Conservation (phyloP, 2,113 vertebrate species). For the Nesogale talazaci region DNA sequence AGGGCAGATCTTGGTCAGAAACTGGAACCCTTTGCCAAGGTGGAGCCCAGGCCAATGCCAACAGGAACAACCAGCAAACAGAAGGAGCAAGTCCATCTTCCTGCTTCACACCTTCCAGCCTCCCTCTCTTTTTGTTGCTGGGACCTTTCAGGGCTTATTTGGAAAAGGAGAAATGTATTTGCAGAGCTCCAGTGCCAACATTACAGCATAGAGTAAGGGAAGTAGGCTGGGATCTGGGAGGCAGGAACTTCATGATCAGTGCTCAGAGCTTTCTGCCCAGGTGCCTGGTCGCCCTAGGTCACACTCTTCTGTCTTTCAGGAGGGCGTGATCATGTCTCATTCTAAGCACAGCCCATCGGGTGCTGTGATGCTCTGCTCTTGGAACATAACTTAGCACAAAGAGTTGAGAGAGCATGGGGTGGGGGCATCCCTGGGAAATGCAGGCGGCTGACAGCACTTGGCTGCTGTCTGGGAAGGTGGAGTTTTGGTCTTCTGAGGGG, state of each 20-base stretch:
- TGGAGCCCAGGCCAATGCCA: not conserved
- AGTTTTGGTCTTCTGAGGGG: not conserved
- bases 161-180: not conserved
- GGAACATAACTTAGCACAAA: not conserved
- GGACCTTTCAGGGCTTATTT: not conserved
- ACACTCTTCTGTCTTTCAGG: not conserved
- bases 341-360: not conserved
- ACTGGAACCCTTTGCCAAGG: too few relatives aligned
- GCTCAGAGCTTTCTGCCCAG: not conserved
- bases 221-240: not conserved
- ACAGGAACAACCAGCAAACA: not conserved
- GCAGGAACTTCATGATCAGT: not conserved
- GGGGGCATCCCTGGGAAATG: not conserved
- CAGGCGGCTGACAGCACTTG: not conserved
- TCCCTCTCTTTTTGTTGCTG: not conserved
- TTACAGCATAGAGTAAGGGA: not conserved
- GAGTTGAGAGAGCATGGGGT: not conserved
- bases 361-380: not conserved
- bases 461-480: not conserved
- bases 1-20: not conserved
- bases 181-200: rapidly evolving
- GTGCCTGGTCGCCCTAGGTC: not conserved
- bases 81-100: not conserved
- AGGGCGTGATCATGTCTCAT: not conserved
- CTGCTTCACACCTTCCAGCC: not conserved